Conservation (phyloP, 2,888 invertebrate genomes). For the Rhimphoctona megacephalus region DNA sequence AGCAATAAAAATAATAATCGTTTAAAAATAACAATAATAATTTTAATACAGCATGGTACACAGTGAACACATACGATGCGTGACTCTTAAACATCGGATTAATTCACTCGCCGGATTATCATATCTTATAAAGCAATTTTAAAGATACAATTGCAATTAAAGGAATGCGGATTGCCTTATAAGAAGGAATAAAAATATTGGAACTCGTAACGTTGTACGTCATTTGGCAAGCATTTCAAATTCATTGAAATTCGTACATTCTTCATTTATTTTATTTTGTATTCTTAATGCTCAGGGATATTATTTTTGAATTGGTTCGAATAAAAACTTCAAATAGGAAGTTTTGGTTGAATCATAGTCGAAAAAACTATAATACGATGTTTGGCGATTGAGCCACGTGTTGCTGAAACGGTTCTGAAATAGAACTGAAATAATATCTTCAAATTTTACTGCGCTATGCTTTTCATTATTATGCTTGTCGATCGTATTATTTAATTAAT, state of each 20-base stretch:
- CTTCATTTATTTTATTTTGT: neutral
- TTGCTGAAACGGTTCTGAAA: neutral
- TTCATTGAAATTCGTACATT: no score
- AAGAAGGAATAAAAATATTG: neutral
- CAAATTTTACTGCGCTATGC: neutral
- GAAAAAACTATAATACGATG: neutral
- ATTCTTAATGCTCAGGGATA: neutral
- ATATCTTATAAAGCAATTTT: neutral
- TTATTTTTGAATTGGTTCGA: neutral
- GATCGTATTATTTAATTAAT: neutral
- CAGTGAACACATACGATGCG: slow-evolving; percentile 4
- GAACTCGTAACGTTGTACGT: neutral
- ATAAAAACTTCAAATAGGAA: neutral
- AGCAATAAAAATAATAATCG: neutral
- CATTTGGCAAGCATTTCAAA: neutral
- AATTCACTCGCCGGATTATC: slow-evolving; percentile 6
- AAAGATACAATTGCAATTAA: neutral
- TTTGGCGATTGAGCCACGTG: neutral
- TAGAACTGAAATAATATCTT: neutral
- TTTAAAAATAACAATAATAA: neutral
- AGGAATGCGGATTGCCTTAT: neutral
- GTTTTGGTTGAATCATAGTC: neutral
- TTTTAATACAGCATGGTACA: neutral
- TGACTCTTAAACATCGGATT: slow-evolving; percentile 11
- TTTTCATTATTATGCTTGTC: neutral